phyloP scores from a whole-genome alignment of 2,113 vertebrate species.

The Notothenia coriiceps region DNA sequence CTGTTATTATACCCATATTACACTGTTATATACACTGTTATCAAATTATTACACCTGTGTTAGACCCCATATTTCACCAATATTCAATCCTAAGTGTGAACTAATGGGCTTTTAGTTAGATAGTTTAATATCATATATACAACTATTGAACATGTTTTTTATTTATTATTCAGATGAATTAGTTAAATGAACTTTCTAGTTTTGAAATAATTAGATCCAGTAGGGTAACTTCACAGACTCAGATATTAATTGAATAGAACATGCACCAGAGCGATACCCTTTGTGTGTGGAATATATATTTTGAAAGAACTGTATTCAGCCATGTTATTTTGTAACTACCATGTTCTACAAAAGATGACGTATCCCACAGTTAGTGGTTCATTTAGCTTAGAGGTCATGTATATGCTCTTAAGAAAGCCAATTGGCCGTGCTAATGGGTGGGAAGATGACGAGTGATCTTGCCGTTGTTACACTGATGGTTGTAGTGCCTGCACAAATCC shows the following conservation, averaged over 20 bases:
- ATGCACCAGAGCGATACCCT: not conserved
- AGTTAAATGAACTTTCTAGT: not conserved
- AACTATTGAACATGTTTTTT: not conserved
- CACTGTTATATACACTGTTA: no score
- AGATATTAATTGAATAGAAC: not conserved
- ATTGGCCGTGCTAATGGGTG: not conserved
- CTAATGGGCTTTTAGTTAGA: not conserved
- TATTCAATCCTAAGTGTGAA: not conserved
- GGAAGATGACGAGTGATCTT: not conserved
- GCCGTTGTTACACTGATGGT: slow-evolving; percentile 14
- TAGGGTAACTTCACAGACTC: not conserved
- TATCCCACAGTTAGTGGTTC: not conserved
- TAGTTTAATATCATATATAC: not conserved
- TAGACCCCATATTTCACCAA: no score
- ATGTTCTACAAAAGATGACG: not conserved
- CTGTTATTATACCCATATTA: no score
- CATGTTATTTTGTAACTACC: not conserved
- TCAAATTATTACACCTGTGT: no score
- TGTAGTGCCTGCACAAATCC: slow-evolving; percentile 6
- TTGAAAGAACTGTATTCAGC: not conserved
- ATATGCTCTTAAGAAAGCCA: not conserved
- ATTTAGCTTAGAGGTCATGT: not conserved
- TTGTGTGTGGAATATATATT: not conserved
- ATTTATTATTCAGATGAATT: no score
- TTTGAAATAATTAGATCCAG: not conserved